These are phyloP conservation scores for Otis tarda DNA, from an alignment of 2,113 vertebrate species.

Conservation along the genomic window DNA sequence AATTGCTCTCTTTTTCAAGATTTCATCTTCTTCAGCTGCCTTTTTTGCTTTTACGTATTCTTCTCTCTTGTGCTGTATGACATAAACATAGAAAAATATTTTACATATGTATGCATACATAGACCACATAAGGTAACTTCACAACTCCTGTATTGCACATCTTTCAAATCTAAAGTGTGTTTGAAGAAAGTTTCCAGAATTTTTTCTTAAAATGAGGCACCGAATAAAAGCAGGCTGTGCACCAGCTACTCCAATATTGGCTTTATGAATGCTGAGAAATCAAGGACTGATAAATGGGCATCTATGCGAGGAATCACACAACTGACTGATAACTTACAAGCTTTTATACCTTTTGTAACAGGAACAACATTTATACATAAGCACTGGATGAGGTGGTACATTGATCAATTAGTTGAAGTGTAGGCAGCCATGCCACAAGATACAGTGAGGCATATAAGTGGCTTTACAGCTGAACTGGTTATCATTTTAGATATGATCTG, in stretches of 20 bases:
- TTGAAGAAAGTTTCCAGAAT: neutral
- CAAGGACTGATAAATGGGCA: neutral
- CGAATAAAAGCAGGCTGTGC: neutral
- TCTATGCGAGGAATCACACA: neutral
- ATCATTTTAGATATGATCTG: neutral
- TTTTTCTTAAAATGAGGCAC: neutral
- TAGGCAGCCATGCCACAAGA: neutral
- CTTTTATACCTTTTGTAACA: neutral
- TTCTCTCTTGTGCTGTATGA: conserved; percentile 75
- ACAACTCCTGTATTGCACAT: neutral
- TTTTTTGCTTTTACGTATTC: conserved; percentile 73
- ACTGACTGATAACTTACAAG: conserved; percentile 11
- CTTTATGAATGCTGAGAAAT: neutral
- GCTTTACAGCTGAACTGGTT: neutral
- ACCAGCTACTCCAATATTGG: neutral
- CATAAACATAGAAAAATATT: neutral
- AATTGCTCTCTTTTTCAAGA: conserved; percentile 75
- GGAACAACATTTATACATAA: neutral
- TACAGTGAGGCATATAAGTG: neutral
- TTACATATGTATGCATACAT: neutral
- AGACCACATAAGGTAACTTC: neutral
- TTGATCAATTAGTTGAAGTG: neutral
- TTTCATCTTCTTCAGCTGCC: conserved; percentile 78
- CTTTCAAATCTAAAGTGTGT: neutral
- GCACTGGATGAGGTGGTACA: neutral